Base-by-base conservation (phyloP, 1,140 invertebrate species). In the Hypsibius dujardini region DNA sequence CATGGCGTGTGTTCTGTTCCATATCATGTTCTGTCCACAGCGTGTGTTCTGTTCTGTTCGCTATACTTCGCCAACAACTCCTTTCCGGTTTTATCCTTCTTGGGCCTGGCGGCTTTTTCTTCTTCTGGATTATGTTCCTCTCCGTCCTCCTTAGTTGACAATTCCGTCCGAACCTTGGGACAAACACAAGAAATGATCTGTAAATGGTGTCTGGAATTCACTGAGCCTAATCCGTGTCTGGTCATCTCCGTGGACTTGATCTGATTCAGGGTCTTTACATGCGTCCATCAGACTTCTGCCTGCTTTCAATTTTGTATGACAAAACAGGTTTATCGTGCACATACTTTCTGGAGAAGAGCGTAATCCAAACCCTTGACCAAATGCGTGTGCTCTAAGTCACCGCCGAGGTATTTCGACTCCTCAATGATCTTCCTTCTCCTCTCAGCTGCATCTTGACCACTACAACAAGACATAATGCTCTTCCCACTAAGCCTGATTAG, bases 361-460 rank as follows among this genome's bases (percentile, higher is more conserved):
- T 96, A 99, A 86, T 99, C 96, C 7, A 99, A 83, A 80, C 96
- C 96, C 83, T 98, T 98, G 70, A 99, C 95, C 83, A 99, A 95
- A 82, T 99, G 96, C 80, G 96, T 99, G 77, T 99, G 95, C 75
- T 98, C 94, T 89, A 99, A 97, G 80, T 99, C 96, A 86, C 96
- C 96, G 78, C 96, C 96, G 81, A 99, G 89, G 81, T 94, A 98
- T 82, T 99, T 99, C 0, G 95, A 98, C 80, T 98, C 94, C 80
- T 98, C 92, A 78, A 98, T 98, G 82, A 95, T 87, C 78, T 96
- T 90, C 47, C 92, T 85, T 59, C 95, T 83, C 62, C 92, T 83
- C 80, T 97, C 93, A n/a, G 94, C 94, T 47, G 92, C 92, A 83
- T 96, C 93, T 77, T 92, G 78, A 72, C 80, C 81, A 69, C 81